Evolutionary conservation across 2,888 invertebrate species (phyloP).

Genomic region (Piscicola geometra): DNA sequence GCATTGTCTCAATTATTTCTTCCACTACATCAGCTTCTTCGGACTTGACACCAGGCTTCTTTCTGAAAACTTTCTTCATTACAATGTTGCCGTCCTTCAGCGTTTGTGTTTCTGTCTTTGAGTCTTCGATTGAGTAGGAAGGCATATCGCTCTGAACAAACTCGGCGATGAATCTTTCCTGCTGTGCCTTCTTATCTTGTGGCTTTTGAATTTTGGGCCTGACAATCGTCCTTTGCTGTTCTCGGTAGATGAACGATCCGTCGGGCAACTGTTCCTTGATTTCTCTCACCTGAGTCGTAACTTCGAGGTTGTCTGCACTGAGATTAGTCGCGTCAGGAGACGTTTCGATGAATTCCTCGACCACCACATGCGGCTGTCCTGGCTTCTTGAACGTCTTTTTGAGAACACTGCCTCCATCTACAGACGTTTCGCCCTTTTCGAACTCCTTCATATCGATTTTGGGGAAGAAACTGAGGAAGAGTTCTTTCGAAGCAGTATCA

Average conservation of each 20-base stretch:
- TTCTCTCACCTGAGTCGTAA: not conserved
- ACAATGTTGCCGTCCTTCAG: slow-evolving; percentile 12
- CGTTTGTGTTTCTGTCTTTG: not conserved
- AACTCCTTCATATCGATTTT: not conserved
- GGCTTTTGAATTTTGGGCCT: slow-evolving; percentile 6
- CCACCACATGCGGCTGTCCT: not conserved
- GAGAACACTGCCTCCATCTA: slow-evolving; percentile 6
- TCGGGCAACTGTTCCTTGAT: slow-evolving; percentile 7
- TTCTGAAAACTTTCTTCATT: slow-evolving; percentile 17
- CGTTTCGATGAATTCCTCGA: not conserved
- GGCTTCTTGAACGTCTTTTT: not conserved
- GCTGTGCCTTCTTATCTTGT: slow-evolving; percentile 1
- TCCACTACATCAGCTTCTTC: slow-evolving; percentile 20
- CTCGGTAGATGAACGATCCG: not conserved
- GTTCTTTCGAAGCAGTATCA: not conserved
- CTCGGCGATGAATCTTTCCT: slow-evolving; percentile 15
- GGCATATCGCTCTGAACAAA: slow-evolving; percentile 20
- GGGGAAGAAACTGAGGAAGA: not conserved
- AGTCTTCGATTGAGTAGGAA: slow-evolving; percentile 6
- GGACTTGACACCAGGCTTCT: not conserved
- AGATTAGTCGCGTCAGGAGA: not conserved
- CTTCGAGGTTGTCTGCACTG: slow-evolving; percentile 1
- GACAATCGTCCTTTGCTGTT: not conserved
- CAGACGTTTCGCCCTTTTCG: not conserved
- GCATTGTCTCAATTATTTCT: slow-evolving; percentile 15